These are phyloP conservation scores for Haemorhous mexicanus DNA, from an alignment of 2,113 vertebrate genomes.

Conservation along the genomic window DNA sequence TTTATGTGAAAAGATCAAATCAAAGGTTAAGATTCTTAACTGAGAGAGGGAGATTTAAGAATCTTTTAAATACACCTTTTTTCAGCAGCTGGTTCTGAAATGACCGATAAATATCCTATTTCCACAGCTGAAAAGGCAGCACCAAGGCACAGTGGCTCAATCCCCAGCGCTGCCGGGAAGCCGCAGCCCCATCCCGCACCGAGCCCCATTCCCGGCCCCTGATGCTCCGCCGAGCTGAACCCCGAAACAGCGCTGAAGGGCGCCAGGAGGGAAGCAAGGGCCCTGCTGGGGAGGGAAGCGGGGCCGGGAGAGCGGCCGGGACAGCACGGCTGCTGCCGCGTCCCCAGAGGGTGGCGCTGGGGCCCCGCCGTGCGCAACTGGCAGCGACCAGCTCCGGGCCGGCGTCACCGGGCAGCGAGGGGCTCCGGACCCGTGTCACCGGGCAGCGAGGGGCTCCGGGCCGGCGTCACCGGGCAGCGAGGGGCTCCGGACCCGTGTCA, in stretches of 20 bases:
- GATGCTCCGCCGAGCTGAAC: not conserved
- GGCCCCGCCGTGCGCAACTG: not conserved
- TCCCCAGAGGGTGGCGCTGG: constrained; percentile 54
- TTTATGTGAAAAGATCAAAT: not conserved
- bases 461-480: not conserved
- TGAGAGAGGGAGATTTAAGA: not conserved
- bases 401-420: rapidly evolving
- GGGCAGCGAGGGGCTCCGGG: not conserved
- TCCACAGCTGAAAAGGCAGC: not conserved
- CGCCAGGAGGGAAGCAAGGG: rapidly evolving
- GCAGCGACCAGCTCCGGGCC: rapidly evolving
- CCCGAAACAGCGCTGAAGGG: too few species aligned
- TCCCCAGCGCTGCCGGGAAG: not conserved
- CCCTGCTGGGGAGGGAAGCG: rapidly evolving
- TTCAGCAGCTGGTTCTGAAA: not conserved
- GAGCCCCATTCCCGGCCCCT: rapidly evolving
- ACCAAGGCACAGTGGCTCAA: not conserved
- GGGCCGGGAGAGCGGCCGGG: not conserved
- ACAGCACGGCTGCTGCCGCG: not conserved
- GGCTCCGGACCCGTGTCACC: not conserved
- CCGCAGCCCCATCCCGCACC: not conserved
- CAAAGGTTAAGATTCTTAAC: not conserved
- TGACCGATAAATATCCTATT: not conserved
- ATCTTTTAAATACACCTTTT: not conserved
- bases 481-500: not conserved